A percentile compares a stretch with the other conserved stretches of the same genome.
Conservation (phyloP, 2,888 invertebrate genomes). For the Villa cingulata region DNA sequence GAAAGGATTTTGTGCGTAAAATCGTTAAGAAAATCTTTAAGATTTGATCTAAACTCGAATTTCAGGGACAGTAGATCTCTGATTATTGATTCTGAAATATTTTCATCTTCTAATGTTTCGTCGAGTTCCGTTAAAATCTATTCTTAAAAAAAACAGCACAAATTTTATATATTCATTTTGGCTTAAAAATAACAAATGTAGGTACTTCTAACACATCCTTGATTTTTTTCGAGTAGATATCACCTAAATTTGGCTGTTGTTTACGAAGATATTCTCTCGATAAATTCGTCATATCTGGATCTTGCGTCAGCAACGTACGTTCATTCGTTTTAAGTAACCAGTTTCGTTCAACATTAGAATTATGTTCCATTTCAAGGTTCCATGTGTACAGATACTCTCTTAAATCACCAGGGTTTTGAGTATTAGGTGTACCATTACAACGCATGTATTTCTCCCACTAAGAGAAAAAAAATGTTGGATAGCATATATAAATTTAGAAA, state of each 20-base stretch:
- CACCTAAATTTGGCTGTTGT: constrained; percentile 31
- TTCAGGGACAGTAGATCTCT: constrained; percentile 28
- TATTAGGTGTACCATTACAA: constrained; percentile 34
- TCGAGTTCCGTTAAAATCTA: constrained; percentile 33
- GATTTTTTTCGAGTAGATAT: constrained; percentile 30
- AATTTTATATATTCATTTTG: constrained; percentile 1
- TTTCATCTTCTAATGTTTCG: constrained; percentile 22
- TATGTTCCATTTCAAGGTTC: constrained; percentile 24
- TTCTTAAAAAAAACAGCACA: background rate
- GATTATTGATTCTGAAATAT: constrained; percentile 20
- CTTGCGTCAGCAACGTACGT: constrained; percentile 32
- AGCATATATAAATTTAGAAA: too few relatives aligned
- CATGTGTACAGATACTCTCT: constrained; percentile 35
- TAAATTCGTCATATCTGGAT: constrained; percentile 25
- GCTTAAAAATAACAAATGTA: constrained; percentile 1
- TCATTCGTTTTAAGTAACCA: constrained; percentile 34
- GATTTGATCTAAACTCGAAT: constrained; percentile 27
- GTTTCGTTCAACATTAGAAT: constrained; percentile 26
- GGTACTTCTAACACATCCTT: constrained; percentile 21
- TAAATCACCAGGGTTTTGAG: constrained; percentile 32
- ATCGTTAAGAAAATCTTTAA: constrained; percentile 30
- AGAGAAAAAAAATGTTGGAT: too few relatives aligned
- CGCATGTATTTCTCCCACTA: constrained; percentile 36
- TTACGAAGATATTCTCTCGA: constrained; percentile 25
- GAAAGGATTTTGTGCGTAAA: constrained; percentile 34